Evolutionary conservation across 2,888 invertebrate genomes (phyloP), one percentile per base, ranked within the genome.

Genomic region (Dryadula phaetusa): DNA sequence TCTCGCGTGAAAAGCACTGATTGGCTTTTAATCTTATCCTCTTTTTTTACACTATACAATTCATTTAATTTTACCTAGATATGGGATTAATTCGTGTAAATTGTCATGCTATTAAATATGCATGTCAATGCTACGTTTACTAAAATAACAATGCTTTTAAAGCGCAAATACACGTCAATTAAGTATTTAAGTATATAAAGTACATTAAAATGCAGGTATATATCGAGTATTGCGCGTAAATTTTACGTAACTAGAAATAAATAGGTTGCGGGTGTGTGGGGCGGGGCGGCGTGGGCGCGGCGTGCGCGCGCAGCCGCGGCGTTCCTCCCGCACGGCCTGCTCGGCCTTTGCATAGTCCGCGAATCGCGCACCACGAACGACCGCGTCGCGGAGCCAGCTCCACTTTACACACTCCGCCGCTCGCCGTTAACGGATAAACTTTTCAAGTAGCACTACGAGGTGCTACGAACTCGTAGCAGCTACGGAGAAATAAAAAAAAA

Each of bases 161-260:
- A 22, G n/a, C 22, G 22, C 25, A 47, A 54, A 32, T n/a, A 16
- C 52, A 65, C n/a, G n/a, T n/a, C n/a, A 56, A 75, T 72, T 76
- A 42, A 53, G 25, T 18, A 25, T 49, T 64, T 49, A 28, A 60
- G 68, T 70, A 70, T 62, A 62, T 73, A 69, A 64, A 87, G 84
- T 84, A 83, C 86, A 88, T 85, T 86, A 83, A 76, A 89, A 89
- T 89, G 92, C 92, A 90, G 88, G 90, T 90, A 77, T 73, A 76
- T 77, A 92, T 90, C 82, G 88, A 87, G 86, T 90, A 88, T 90
- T 90, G 88, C 90, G 91, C 91, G 92, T 92, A 92, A 92, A 92
- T 92, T 92, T 92, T 92, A 92, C 92, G 92, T 92, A 92, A 92
- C 92, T 91, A 91, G 90, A 88, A 91, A 92, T 91, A 92, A 92